Percentiles rank a stretch among this genome's conserved stretches.
Evolutionary conservation across 2,888 invertebrate genomes (phyloP).

Genomic region (Vandiemenella viatica): DNA sequence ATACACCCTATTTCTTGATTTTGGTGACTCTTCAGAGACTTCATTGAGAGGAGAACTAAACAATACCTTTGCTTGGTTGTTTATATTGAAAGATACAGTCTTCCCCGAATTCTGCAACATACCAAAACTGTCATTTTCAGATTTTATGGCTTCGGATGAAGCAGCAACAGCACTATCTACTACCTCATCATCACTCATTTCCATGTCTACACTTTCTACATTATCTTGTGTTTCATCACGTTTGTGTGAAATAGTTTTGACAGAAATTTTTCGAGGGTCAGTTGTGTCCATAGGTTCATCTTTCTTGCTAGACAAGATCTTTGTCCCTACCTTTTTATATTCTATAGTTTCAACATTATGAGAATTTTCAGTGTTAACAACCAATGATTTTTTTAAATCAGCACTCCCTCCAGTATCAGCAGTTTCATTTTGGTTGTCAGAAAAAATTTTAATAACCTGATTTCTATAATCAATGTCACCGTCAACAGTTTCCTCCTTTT

Average conservation of each 20-base stretch:
- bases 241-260: no score
- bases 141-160: background rate
- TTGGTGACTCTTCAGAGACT: conserved; percentile 2
- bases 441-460: no score
- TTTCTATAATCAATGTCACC: background rate
- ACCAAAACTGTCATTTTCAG: background rate
- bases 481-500: background rate
- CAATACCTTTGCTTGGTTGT: conserved; percentile 7
- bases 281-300: no score
- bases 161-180: conserved; percentile 3
- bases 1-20: conserved; percentile 1
- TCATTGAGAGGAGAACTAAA: conserved; percentile 10
- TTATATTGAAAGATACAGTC: conserved; percentile 9
- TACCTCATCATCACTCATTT: conserved; percentile 64
- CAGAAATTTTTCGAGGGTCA: no score
- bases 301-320: background rate
- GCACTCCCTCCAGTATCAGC: no score
- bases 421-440: no score
- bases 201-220: conserved; percentile 73
- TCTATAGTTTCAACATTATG: no score
- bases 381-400: no score
- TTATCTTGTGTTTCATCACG: conserved; percentile 37
- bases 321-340: background rate
- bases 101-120: background rate
- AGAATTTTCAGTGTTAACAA: no score